These are phyloP conservation scores for Cardiocondyla obscurior DNA, from an alignment of 1,140 invertebrate genomes.

Conservation along the genomic window DNA sequence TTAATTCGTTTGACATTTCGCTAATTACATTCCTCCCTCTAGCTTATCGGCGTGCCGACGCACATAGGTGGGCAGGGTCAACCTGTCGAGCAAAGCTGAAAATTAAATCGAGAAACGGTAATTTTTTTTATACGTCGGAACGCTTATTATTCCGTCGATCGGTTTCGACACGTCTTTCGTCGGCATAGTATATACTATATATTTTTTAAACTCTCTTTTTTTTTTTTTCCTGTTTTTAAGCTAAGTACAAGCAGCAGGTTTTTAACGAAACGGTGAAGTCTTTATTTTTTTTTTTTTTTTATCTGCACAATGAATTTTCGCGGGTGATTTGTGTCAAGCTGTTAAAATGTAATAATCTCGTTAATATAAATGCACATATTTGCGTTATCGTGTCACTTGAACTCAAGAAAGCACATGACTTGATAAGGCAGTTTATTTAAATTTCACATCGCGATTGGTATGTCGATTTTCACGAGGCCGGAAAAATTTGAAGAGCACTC, in stretches of 20 bases:
- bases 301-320: neutral
- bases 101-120: neutral
- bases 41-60: neutral
- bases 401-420: neutral
- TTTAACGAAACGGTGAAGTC: neutral
- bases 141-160: neutral
- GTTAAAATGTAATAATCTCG: neutral
- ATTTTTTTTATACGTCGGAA: neutral
- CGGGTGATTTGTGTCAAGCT: neutral
- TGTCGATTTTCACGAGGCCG: neutral
- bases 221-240: too few species aligned
- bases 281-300: too few species aligned
- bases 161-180: neutral
- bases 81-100: neutral
- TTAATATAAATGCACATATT: slow-evolving; percentile 18
- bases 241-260: too few species aligned
- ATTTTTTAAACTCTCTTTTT: too few species aligned
- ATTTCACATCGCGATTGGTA: neutral
- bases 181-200: too few species aligned
- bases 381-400: slow-evolving; percentile 2
- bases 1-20: neutral
- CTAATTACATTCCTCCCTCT: neutral
- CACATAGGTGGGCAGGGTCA: neutral
- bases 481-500: slow-evolving; percentile 17
- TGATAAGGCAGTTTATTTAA: slow-evolving; percentile 7